Evolutionary conservation across 2,797 vertebrate species (phyloP).

Genomic region (Acanthurus lineatus): DNA sequence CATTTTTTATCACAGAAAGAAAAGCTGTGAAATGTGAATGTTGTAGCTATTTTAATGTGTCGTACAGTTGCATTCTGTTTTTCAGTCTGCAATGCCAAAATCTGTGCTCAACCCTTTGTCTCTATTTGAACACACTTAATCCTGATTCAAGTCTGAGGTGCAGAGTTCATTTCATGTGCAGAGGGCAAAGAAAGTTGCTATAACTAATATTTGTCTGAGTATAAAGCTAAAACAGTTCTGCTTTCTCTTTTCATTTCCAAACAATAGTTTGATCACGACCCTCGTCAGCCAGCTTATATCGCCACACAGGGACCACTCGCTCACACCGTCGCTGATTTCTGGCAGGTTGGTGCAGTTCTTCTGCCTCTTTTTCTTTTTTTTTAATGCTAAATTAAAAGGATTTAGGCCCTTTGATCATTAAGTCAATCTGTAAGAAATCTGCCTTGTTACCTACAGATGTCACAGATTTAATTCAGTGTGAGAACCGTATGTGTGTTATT

Average conservation of each 20-base stretch:
- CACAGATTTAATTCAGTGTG: background rate
- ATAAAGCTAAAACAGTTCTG: background rate
- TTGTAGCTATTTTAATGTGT: background rate
- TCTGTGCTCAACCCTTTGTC: background rate
- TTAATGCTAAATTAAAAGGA: conserved; percentile 1
- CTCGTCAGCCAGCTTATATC: conserved; percentile 95
- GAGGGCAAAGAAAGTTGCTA: too few species aligned
- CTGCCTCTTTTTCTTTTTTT: background rate
- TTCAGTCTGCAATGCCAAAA: background rate
- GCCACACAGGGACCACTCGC: conserved; percentile 96
- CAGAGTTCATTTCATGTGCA: too few species aligned
- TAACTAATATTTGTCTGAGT: background rate
- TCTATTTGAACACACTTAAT: background rate
- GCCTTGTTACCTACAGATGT: background rate
- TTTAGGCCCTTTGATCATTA: background rate
- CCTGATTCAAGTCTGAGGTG: too few species aligned
- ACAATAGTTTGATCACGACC: conserved; percentile 95
- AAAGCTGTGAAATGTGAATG: background rate
- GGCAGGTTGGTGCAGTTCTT: conserved; percentile 89
- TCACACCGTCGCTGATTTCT: conserved; percentile 97
- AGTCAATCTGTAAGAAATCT: conserved; percentile 3
- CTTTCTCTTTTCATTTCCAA: conserved; percentile 1
- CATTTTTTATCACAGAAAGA: too few species aligned
- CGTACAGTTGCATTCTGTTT: background rate
- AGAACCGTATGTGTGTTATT: conserved; percentile 3